Base-by-base conservation (phyloP, 1,140 invertebrate genomes). In the Elysia chlorotica region DNA sequence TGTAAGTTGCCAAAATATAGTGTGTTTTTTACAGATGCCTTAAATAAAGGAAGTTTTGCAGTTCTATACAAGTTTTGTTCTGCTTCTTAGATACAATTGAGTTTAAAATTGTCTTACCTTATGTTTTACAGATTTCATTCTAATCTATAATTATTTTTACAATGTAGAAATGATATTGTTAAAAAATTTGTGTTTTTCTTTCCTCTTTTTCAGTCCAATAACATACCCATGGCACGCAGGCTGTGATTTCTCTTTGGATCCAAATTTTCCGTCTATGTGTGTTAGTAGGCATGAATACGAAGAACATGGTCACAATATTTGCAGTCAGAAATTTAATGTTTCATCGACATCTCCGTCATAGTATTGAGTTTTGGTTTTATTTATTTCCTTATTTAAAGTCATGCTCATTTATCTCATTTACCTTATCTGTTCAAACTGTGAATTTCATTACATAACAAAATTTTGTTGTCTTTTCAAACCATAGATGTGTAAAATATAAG, bases 161-260 rank as follows among this genome's bases (percentile, higher is more conserved):
- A 59, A 23, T 48, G 21, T 14, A 19, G 33, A 56, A 30, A 65
- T 63, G 23, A 63, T 31, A 35, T 5, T 35, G 14, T 10, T 56
- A 33, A 53, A n/a, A n/a, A n/a, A n/a, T n/a, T n/a, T 62, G 66
- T 56, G 5, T 31, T 28, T 35, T 62, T 21, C 41, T 31, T 75
- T 72, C 71, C 23, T 72, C 73, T 66, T 77, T 89, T 89, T 70
- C 84, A 93, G 92, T 82, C 94, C 96, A 0, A 88, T 93, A 0
- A 92, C 92, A 0, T 95, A 96, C 88, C 90, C 94, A 0, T 98
- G 96, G 96, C 89, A 93, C 77, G 96, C 96, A 38, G 96, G 95
- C 0, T 92, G 91, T 77, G 81, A 91, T 31, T 85, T 98, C 21
- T 92, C 93, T 6, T 89, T 90, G 80, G 92, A 94, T 84, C 88